Conservation (phyloP, 2,797 vertebrate genomes). For the Emydoidea blandingii region DNA sequence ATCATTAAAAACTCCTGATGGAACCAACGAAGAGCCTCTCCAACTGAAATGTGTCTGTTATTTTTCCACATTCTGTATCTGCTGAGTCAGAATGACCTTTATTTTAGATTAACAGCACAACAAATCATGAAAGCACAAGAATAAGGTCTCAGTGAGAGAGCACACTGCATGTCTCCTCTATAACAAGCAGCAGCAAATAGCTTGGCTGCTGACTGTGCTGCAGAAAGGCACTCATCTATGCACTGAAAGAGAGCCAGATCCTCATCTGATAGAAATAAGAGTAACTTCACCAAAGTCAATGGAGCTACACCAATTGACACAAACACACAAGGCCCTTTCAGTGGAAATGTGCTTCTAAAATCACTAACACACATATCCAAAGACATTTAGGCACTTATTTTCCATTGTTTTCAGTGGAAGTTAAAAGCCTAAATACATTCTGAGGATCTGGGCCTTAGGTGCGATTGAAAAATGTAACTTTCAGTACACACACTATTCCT, state of each 20-base stretch:
- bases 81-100: background rate
- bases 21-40: background rate
- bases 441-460: no score
- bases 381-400: no score
- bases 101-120: background rate
- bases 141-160: background rate
- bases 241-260: background rate
- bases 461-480: no score
- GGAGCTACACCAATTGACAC: background rate
- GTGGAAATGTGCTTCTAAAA: background rate
- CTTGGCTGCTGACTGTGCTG: background rate
- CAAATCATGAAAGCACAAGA: constrained; percentile 1
- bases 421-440: no score
- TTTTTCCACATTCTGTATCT: background rate
- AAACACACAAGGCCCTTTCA: background rate
- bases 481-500: no score
- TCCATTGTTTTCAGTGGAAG: no score
- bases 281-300: background rate
- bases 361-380: background rate
- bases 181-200: background rate
- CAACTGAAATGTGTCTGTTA: background rate
- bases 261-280: background rate
- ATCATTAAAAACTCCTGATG: no score
- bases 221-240: background rate
- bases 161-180: background rate